These are phyloP conservation scores for Sakesphorus luctuosus DNA, from an alignment of 2,113 vertebrate genomes.

Conservation along the genomic window DNA sequence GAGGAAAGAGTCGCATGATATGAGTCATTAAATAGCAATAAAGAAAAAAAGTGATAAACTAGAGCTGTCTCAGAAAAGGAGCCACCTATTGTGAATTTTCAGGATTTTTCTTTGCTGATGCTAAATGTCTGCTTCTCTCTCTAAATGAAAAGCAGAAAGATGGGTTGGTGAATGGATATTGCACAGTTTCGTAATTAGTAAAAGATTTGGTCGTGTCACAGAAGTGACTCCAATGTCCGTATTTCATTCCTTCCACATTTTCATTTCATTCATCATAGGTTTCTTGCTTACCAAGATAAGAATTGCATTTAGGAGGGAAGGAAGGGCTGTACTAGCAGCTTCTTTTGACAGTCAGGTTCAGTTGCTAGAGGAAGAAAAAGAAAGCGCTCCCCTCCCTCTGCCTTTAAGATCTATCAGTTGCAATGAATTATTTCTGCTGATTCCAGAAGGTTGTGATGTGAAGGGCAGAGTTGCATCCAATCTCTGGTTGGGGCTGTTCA, in stretches of 20 bases:
- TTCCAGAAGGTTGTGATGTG: rapidly evolving
- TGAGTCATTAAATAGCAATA: conserved; percentile 56
- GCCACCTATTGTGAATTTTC: conserved; percentile 5
- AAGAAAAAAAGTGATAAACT: conserved; percentile 8
- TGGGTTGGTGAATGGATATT: background rate
- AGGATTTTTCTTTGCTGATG: background rate
- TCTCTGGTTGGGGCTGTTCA: background rate
- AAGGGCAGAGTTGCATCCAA: background rate
- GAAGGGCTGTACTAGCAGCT: background rate
- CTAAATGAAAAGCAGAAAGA: background rate
- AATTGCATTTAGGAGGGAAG: background rate
- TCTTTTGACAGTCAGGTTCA: background rate
- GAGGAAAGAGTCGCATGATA: background rate
- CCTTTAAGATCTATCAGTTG: background rate
- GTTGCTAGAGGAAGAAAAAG: background rate
- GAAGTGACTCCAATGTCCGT: background rate
- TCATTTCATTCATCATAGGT: background rate
- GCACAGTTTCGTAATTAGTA: background rate
- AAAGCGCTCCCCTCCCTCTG: rapidly evolving
- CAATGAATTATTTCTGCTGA: background rate
- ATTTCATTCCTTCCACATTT: background rate
- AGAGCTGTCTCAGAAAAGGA: background rate
- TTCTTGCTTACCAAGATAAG: background rate
- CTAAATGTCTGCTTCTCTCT: background rate
- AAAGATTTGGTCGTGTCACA: background rate